These are phyloP conservation scores for Lepidurus arcticus DNA, from an alignment of 1,140 invertebrate species.

Conservation along the genomic window DNA sequence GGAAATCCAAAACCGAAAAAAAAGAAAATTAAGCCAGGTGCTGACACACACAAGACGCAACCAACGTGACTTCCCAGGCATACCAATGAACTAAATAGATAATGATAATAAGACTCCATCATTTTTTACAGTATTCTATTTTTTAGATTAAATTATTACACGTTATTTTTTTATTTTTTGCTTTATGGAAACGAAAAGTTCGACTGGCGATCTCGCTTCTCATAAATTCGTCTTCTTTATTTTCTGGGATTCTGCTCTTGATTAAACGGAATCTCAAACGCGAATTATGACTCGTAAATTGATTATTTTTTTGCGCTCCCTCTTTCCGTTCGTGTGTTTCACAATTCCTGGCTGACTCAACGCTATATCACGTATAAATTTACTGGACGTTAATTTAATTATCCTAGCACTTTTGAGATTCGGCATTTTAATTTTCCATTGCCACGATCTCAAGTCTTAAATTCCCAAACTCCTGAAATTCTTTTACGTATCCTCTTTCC, in stretches of 20 bases:
- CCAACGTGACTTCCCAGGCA: neutral
- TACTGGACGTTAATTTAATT: too few relatives aligned
- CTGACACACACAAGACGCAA: neutral
- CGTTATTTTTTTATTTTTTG: too few relatives aligned
- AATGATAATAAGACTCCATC: constrained; percentile 2
- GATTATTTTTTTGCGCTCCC: neutral
- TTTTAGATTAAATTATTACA: too few relatives aligned
- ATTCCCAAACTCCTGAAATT: too few relatives aligned
- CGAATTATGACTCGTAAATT: neutral
- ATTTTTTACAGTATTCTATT: neutral
- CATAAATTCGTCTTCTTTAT: neutral
- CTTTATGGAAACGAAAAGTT: neutral
- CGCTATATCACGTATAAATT: too few relatives aligned
- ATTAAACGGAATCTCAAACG: neutral
- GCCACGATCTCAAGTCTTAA: too few relatives aligned
- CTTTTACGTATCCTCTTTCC: too few relatives aligned
- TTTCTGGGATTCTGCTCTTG: neutral
- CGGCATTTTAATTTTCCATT: too few relatives aligned
- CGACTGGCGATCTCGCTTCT: neutral
- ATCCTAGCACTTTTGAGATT: too few relatives aligned
- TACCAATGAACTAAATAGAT: constrained; percentile 22
- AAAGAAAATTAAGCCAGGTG: neutral
- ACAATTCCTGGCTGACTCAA: too few relatives aligned
- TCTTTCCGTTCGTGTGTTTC: too few relatives aligned
- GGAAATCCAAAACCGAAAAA: neutral